Evolutionary conservation across 53 echinoderm and acorn worm species (phyloP), one percentile per base, ranked within the genome.

Genomic region (Holothuria leucospilota): DNA sequence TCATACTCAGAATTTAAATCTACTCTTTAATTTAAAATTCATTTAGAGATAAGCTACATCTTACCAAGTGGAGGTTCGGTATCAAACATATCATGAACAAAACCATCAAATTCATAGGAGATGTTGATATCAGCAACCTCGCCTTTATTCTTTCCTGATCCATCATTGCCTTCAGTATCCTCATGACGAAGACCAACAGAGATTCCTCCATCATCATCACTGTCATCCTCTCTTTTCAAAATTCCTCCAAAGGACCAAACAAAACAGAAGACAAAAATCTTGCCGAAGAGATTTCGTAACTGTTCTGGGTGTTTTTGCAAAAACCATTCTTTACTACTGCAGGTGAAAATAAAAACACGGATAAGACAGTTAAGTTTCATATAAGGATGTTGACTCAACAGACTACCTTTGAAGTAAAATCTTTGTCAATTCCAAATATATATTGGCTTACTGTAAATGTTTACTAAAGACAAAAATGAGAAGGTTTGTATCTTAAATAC

Each of bases 181-280:
- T 71, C 69, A n/a, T 23, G 73, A 28, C 68, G 82, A 18, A 85
- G 67, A 29, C 86, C 90, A 0, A 91, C 65, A 20, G 93, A 87
- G 81, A 98, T 98, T 29, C 98, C 95, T 8, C 93, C 94, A 53
- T 98, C 98, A 85, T 98, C 98, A 60, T 98, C 98, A 39, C 95
- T 93, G 77, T 98, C 98, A 68, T 98, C 98, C 51, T 91, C 98
- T 77, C 98, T 71, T 85, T 88, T 95, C 53, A 98, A 86, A 69
- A 92, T 93, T 21, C 98, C 98, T 42, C 98, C 98, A 20, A 98
- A 78, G 40, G 98, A 92, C 98, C 98, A 98, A 62, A 93, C 93
- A 46, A 90, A 98, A 78, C 98, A 98, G 92, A 98, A 98, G 77
- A 98, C 98, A 62, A 98, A 98, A 88, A 98, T 81, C 86, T 98